A percentile compares a stretch with the other conserved stretches of the same genome.
phyloP scores from a whole-genome alignment of 2,888 invertebrate genomes.

The Lasioglossum oenotherae region DNA sequence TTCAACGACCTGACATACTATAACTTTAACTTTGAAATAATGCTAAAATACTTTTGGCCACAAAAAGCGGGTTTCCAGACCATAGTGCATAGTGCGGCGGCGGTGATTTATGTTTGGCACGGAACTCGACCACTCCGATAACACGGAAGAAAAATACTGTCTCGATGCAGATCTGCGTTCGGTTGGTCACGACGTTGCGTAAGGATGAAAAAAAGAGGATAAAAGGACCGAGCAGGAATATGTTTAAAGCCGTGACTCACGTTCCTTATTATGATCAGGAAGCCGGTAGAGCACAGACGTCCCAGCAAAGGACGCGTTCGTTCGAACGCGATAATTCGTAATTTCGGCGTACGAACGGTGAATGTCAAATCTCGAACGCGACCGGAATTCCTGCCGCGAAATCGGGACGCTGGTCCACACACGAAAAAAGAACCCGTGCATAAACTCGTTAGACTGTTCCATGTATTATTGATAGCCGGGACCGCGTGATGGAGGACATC shows the following conservation, averaged over 20 bases:
- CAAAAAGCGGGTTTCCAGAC: too few relatives aligned
- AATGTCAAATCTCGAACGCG: conserved; percentile 42
- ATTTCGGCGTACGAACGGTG: conserved; percentile 41
- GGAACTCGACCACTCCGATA: background rate
- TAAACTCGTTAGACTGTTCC: background rate
- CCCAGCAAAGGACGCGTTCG: conserved; percentile 38
- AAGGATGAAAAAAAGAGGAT: conserved; percentile 5
- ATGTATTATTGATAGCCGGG: conserved; percentile 7
- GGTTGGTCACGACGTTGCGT: conserved; percentile 11
- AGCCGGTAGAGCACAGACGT: conserved; percentile 37
- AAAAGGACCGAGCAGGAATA: background rate
- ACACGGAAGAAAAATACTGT: background rate
- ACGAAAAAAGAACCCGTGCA: background rate
- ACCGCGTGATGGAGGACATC: background rate
- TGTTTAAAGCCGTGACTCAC: conserved; percentile 34
- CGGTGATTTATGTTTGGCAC: background rate
- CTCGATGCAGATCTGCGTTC: background rate
- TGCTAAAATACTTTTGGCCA: too few relatives aligned
- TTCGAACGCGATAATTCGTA: conserved; percentile 45
- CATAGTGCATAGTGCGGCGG: background rate
- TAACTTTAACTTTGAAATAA: too few relatives aligned
- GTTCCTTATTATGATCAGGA: conserved; percentile 48
- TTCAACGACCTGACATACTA: too few relatives aligned
- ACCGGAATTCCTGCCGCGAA: conserved; percentile 32
- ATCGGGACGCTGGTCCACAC: background rate